These are phyloP conservation scores for Drosophila anomalata DNA, from an alignment of 2,888 invertebrate genomes.

Conservation along the genomic window DNA sequence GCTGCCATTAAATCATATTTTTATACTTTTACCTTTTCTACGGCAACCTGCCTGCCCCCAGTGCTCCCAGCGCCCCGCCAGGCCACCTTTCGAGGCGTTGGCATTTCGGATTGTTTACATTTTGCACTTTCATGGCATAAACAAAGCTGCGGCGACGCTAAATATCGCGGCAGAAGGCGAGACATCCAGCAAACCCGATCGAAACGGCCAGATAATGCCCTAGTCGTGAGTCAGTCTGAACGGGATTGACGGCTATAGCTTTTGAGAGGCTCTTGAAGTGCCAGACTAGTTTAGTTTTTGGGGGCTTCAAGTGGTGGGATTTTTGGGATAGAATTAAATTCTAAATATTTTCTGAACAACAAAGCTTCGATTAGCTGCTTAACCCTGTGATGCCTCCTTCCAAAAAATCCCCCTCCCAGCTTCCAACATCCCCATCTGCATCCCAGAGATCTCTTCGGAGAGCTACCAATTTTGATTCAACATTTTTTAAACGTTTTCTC, in stretches of 20 bases:
- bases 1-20: conserved; percentile 84
- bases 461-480: conserved; percentile 64
- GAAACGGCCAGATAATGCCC: conserved; percentile 20
- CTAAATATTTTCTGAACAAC: conserved; percentile 10
- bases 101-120: conserved; percentile 82
- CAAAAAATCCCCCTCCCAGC: neutral
- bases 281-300: conserved; percentile 38
- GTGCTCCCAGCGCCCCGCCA: conserved; percentile 12
- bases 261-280: conserved; percentile 40
- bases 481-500: conserved; percentile 71
- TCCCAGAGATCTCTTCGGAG: conserved; percentile 35
- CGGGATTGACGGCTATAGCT: conserved; percentile 20
- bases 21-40: conserved; percentile 77
- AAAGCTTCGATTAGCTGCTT: conserved; percentile 62
- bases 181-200: conserved; percentile 25
- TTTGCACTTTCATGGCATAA: conserved; percentile 80
- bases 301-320: too few species aligned
- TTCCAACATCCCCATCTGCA: conserved; percentile 10
- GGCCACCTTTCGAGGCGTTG: conserved; percentile 48
- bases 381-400: conserved; percentile 46
- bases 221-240: conserved; percentile 22
- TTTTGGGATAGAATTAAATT: too few species aligned
- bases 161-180: conserved; percentile 68
- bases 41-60: conserved; percentile 52
- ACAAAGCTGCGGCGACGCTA: conserved; percentile 69